Base-by-base conservation (phyloP, 2,113 vertebrate species). In the Herpetotheres cachinnans region DNA sequence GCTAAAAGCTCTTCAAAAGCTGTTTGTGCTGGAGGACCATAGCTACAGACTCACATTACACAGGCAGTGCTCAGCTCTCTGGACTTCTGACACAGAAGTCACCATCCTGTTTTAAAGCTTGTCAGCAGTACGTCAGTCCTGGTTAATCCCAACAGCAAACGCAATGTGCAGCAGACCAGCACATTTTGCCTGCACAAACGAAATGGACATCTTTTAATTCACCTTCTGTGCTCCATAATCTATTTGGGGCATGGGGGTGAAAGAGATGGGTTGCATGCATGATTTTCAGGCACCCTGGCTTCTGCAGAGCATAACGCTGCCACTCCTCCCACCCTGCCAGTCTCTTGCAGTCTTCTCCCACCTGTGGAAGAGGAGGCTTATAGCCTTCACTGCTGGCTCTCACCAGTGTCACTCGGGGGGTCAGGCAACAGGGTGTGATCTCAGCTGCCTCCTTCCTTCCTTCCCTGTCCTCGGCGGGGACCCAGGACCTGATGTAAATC, bases 101-200 rank as follows among this genome's bases (percentile, higher is more conserved):
- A 74, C 83, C 36, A 6, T 78, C 83, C 94, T 70, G 69, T 87
- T 97, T 95, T 94, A 81, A 83, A 96, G 59, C 69, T 88, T 74
- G 36, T 44, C 69, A 89, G 82, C 83, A 89, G 2, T 30, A 94
- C 86, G 58, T 72, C 72, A 93, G 69, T 74, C 89, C 92, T 94
- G 79, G 54, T 73, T 90, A 80, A 88, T 59, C 65, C 72, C 82
- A 89, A 27, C 38, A 93, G 71, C 40, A 94, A 88, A 94, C 30
- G 56, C 61, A n/a, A 34, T 5, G n/a, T 47, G 7, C 46, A 30
- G 77, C 34, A 49, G 58, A 74, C 38, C 20, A 38, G 74, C 47
- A 27, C 4, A 5, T 58, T 63, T 62, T n/a, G 27, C 7, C 59
- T 67, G 59, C 49, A 32, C 0, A 5, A 54, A 40, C 2, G 11